These are phyloP conservation scores for Clarias pachynema DNA, from an alignment of 2,797 vertebrate genomes.

Conservation along the genomic window DNA sequence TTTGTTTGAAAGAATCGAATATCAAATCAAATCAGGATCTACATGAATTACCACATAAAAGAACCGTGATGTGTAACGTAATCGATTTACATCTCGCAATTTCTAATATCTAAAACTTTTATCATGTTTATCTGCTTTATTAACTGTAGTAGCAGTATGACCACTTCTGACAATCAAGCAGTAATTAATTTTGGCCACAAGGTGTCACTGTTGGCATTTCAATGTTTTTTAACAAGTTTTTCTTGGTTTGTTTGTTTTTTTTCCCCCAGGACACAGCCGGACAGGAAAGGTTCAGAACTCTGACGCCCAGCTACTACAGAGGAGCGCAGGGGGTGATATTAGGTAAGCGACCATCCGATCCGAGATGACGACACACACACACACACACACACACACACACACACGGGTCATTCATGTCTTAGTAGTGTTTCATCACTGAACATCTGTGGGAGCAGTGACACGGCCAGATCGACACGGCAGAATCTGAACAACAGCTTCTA, in stretches of 20 bases:
- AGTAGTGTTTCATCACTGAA: no score
- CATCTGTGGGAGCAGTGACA: not conserved
- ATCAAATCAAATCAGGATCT: no score
- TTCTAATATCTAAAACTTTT: no score
- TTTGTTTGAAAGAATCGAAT: no score
- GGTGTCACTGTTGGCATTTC: conserved; percentile 42
- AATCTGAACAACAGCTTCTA: not conserved
- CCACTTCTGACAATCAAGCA: not conserved
- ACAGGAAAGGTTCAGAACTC: conserved; percentile 93
- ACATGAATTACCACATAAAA: no score
- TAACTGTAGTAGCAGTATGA: not conserved
- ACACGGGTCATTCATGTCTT: no score
- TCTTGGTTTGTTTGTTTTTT: not conserved
- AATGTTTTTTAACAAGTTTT: not conserved
- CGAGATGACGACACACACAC: not conserved
- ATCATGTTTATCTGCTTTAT: no score
- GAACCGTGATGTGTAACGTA: no score
- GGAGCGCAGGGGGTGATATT: conserved; percentile 96
- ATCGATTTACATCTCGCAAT: no score
- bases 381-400: not conserved
- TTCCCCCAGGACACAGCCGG: conserved; percentile 89
- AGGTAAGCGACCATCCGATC: conserved; percentile 73
- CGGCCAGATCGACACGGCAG: not conserved
- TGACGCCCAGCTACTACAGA: conserved; percentile 97
- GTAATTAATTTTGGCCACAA: conserved; percentile 36